Evolutionary conservation across 1,140 invertebrate species (phyloP), one percentile per base, ranked within the genome.

Genomic region (Trichomalopsis sarcophagae): DNA sequence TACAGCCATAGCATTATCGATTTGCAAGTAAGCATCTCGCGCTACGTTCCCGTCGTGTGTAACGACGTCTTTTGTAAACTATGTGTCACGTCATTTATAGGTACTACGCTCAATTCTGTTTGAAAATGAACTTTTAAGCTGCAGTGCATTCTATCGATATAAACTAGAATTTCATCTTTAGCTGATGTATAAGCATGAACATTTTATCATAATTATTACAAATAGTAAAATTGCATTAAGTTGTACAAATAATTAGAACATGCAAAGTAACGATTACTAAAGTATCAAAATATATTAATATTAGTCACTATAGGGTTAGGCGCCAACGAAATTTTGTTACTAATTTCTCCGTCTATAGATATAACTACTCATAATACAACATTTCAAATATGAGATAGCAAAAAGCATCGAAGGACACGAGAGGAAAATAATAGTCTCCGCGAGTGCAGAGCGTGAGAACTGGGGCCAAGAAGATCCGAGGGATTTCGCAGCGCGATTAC

Each of bases 381-480:
- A 9, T 27, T 71, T 71, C 27, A 30, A 27, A 36, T 36, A 30
- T 71, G 2, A 23, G 11, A 23, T 5, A 17, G 17, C 4, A 9
- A 47, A 76, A n/a, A 47, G 21, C 21, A 5, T 47, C 11, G 17
- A 47, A 7, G 13, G 3, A 47, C 36, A 40, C 21, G 4, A 13
- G 23, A 14, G 23, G 14, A 9, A 4, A 13, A 3, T 0, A 33
- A 33, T 17, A 36, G 4, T n/a, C 5, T 33, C n/a, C 2, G 11
- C n/a, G 44, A 75, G 36, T 6, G 17, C 33, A 27, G 0, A 33
- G 62, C 84, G 84, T 84, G 84, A 84, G 84, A 84, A 84, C 77
- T 84, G 68, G 84, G 78, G 66, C 69, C 47, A 17, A 23, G 69
- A 44, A 27, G 27, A 71, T 40, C 50, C 27, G 40, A 33, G 36